Evolutionary conservation across 2,797 vertebrate species (phyloP).

Genomic region (Chromobotia macracanthus): DNA sequence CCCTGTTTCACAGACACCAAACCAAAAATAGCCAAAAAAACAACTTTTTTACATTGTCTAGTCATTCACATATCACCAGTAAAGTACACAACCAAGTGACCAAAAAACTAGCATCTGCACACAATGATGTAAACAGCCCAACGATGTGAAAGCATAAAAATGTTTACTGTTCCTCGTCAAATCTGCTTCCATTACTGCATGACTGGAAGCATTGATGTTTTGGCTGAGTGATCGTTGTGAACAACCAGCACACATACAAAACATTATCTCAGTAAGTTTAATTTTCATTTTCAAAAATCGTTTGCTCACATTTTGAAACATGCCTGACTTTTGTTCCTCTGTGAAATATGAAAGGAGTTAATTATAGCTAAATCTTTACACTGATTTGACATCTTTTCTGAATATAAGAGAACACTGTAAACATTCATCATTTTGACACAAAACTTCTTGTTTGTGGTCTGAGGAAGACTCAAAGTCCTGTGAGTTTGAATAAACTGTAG

Average conservation of each 20-base stretch:
- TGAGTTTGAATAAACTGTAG: background rate
- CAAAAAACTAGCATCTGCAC: conserved; percentile 60
- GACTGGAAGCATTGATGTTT: conserved; percentile 43
- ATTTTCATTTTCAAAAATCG: conserved; percentile 7
- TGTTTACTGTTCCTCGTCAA: conserved; percentile 64
- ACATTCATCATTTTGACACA: no score
- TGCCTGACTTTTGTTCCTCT: background rate
- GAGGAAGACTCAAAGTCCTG: no score
- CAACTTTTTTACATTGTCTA: background rate
- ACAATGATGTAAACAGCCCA: conserved; percentile 42
- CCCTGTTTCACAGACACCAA: background rate
- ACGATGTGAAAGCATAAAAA: no score
- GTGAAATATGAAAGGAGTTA: background rate
- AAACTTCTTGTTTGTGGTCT: no score
- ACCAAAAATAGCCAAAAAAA: background rate
- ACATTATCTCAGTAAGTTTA: conserved; percentile 43
- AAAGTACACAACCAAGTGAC: conserved; percentile 55
- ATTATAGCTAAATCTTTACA: no score
- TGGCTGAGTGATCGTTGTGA: conserved; percentile 49
- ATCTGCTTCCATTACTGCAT: conserved; percentile 53
- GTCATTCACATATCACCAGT: conserved; percentile 27
- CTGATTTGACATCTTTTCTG: no score
- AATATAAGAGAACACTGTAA: no score
- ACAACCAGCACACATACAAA: conserved; percentile 43
- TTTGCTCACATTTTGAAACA: background rate